phyloP scores from a whole-genome alignment of 2,888 invertebrate genomes.

The Amphipoea lucens region DNA sequence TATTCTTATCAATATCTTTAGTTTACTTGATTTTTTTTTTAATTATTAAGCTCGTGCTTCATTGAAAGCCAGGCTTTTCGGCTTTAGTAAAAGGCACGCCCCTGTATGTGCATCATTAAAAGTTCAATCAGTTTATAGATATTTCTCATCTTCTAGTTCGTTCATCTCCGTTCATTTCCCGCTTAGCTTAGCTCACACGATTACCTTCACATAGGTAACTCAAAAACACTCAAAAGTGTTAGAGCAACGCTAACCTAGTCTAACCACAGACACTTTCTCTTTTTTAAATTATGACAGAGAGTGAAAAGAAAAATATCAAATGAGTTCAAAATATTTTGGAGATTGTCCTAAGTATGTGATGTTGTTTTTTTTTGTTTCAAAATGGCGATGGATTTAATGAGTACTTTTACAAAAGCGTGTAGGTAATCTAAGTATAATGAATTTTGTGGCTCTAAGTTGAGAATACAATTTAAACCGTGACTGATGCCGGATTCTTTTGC shows the following conservation, averaged over 20 bases:
- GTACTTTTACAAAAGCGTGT: neutral
- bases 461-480: no score
- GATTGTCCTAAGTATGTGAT: slow-evolving; percentile 5
- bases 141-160: neutral
- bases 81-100: no score
- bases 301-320: slow-evolving; percentile 17
- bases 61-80: no score
- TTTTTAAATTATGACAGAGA: slow-evolving; percentile 7
- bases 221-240: neutral
- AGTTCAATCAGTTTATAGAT: neutral
- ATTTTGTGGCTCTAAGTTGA: no score
- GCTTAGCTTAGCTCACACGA: slow-evolving; percentile 11
- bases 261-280: slow-evolving; percentile 51
- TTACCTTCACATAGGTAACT: slow-evolving; percentile 4
- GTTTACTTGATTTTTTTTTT: no score
- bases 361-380: slow-evolving; percentile 3
- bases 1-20: no score
- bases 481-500: no score
- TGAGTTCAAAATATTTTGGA: slow-evolving; percentile 41
- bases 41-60: no score
- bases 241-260: no score
- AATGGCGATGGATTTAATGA: slow-evolving; percentile 4
- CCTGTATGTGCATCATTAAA: neutral
- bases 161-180: neutral
- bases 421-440: no score